Evolutionary conservation across 2,888 invertebrate species (phyloP).

Genomic region (Deroplatys truncata): DNA sequence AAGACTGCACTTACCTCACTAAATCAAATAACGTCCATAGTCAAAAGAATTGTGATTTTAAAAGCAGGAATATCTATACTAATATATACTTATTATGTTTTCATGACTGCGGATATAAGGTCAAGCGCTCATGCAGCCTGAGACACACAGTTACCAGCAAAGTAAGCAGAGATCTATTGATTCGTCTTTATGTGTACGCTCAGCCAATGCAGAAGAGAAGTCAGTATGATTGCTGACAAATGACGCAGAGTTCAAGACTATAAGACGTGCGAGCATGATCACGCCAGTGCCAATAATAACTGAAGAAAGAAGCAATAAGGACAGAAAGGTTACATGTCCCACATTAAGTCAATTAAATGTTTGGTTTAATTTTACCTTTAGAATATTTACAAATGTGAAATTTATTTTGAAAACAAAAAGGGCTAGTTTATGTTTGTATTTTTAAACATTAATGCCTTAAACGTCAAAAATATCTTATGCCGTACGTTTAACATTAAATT

Average conservation of each 20-base stretch:
- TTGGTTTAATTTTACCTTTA: no score
- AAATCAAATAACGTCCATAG: no score
- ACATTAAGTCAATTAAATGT: no score
- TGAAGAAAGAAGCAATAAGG: not conserved
- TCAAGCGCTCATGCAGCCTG: not conserved
- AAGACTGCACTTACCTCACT: no score
- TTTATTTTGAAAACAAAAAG: not conserved
- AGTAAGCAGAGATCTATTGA: not conserved
- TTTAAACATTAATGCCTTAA: not conserved
- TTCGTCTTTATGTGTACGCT: not conserved
- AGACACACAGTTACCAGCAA: not conserved
- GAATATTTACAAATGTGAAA: no score
- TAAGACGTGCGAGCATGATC: not conserved
- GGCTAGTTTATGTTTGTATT: not conserved
- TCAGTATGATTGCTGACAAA: not conserved
- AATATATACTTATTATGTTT: no score
- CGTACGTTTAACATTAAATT: not conserved
- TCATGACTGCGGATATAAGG: no score
- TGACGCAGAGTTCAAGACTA: not conserved
- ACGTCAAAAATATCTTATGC: not conserved
- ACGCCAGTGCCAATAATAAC: not conserved
- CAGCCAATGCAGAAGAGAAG: not conserved
- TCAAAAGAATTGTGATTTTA: no score
- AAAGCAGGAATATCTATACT: slow-evolving; percentile 23
- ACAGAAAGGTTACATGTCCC: not conserved